phyloP scores from a whole-genome alignment of 2,888 invertebrate species.

The Drosophila pegasa region DNA sequence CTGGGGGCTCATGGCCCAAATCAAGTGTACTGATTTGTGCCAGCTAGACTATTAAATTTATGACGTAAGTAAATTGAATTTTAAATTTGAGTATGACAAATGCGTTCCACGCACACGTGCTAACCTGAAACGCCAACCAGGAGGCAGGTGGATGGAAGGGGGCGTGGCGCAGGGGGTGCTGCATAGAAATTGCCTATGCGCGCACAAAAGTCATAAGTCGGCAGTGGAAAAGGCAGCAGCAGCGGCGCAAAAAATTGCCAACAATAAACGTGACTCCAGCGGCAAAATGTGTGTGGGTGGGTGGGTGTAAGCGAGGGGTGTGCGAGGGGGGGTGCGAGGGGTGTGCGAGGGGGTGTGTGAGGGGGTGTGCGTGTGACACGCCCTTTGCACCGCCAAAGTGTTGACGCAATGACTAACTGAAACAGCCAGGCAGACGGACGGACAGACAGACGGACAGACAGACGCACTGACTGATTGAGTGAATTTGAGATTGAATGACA shows the following conservation, averaged over 20 bases:
- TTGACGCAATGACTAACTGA: conserved; percentile 80
- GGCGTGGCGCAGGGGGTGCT: not conserved
- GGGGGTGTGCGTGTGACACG: conserved; percentile 16
- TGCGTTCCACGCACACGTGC: conserved; percentile 53
- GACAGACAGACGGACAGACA: conserved; percentile 34
- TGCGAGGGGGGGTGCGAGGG: conserved; percentile 8
- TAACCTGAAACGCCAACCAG: conserved; percentile 6
- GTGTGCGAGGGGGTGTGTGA: conserved; percentile 7
- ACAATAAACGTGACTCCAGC: conserved; percentile 69
- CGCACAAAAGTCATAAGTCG: conserved; percentile 78
- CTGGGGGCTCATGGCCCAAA: conserved; percentile 43
- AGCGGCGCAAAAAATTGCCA: conserved; percentile 54
- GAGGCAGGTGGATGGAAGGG: not conserved
- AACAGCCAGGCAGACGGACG: conserved; percentile 53
- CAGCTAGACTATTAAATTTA: conserved; percentile 77
- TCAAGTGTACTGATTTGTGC: conserved; percentile 55
- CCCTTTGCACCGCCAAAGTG: conserved; percentile 54
- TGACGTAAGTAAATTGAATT: conserved; percentile 83
- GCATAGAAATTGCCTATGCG: conserved; percentile 73
- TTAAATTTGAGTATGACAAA: conserved; percentile 84
- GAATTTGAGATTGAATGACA: conserved; percentile 80
- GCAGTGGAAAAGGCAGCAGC: conserved; percentile 38
- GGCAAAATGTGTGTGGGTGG: conserved; percentile 37
- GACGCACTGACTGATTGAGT: conserved; percentile 75
- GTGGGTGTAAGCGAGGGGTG: too few species aligned